These are phyloP conservation scores for Acyrthosiphon pisum DNA, from an alignment of 1,140 invertebrate genomes.

Conservation along the genomic window DNA sequence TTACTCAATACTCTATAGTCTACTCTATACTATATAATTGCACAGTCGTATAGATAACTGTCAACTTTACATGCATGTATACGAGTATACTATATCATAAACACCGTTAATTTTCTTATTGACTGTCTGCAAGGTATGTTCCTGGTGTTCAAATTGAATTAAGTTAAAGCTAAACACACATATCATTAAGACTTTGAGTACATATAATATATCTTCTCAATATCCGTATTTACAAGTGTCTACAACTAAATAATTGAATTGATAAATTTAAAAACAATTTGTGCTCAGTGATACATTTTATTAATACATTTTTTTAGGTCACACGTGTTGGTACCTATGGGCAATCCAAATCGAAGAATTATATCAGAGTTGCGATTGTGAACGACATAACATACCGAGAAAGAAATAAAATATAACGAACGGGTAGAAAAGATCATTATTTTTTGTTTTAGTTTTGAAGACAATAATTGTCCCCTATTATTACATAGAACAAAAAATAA, in stretches of 20 bases:
- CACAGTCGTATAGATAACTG: neutral
- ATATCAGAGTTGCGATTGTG: neutral
- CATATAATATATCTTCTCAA: neutral
- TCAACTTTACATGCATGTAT: neutral
- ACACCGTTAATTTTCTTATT: neutral
- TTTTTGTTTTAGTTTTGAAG: neutral
- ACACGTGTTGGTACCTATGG: neutral
- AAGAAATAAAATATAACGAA: conserved; percentile 18
- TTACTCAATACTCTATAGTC: neutral
- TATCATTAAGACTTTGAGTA: neutral
- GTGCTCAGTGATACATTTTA: neutral
- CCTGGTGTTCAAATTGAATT: neutral
- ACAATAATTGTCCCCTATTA: neutral
- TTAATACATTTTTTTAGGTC: neutral
- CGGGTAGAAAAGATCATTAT: neutral
- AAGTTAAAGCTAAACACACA: neutral
- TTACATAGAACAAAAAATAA: neutral
- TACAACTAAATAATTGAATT: neutral
- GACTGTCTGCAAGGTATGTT: neutral
- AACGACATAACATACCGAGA: neutral
- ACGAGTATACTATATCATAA: neutral
- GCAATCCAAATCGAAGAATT: neutral
- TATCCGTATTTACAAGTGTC: neutral
- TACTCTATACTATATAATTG: neutral
- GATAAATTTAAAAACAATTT: neutral